Percentiles rank a stretch among this genome's conserved stretches.
Evolutionary conservation across 2,888 invertebrate species (phyloP).

Genomic region (Holacanthella duospinosa): DNA sequence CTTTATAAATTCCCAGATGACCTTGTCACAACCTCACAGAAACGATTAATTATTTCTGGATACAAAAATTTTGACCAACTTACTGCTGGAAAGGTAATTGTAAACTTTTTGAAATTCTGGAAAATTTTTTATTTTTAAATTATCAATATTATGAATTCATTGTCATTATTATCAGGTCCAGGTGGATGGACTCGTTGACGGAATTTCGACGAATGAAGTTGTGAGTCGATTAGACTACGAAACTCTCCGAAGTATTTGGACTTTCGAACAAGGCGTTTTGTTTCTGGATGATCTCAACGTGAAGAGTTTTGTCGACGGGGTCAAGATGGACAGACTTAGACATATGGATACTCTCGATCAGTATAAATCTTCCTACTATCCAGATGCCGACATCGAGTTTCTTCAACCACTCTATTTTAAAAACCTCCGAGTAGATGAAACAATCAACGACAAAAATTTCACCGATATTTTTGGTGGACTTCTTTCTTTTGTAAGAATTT

Average conservation of each 20-base stretch:
- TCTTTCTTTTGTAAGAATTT: conserved; percentile 27
- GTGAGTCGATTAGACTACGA: conserved; percentile 12
- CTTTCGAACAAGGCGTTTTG: conserved; percentile 12
- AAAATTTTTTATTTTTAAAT: background rate
- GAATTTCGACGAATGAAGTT: conserved; percentile 14
- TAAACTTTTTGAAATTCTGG: background rate
- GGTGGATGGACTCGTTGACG: conserved; percentile 13
- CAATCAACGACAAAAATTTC: conserved; percentile 22
- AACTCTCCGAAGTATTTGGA: conserved; percentile 16
- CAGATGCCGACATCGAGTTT: conserved; percentile 25
- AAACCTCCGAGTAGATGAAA: conserved; percentile 13
- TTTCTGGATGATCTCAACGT: conserved; percentile 20
- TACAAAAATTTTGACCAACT: conserved; percentile 17
- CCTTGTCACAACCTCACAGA: conserved; percentile 9
- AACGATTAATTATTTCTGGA: conserved; percentile 13
- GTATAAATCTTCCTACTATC: conserved; percentile 6
- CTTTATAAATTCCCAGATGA: conserved; percentile 16
- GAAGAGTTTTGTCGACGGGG: conserved; percentile 18
- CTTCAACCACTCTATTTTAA: conserved; percentile 18
- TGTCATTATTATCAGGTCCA: conserved; percentile 14
- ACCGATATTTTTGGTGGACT: conserved; percentile 20
- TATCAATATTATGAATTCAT: background rate
- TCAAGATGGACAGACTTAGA: conserved; percentile 17
- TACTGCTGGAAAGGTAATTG: conserved; percentile 15
- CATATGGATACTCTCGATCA: conserved; percentile 17